Percentiles rank a stretch among this genome's conserved stretches.
Evolutionary conservation across 2,888 invertebrate genomes (phyloP).

Genomic region (Altica lythri): DNA sequence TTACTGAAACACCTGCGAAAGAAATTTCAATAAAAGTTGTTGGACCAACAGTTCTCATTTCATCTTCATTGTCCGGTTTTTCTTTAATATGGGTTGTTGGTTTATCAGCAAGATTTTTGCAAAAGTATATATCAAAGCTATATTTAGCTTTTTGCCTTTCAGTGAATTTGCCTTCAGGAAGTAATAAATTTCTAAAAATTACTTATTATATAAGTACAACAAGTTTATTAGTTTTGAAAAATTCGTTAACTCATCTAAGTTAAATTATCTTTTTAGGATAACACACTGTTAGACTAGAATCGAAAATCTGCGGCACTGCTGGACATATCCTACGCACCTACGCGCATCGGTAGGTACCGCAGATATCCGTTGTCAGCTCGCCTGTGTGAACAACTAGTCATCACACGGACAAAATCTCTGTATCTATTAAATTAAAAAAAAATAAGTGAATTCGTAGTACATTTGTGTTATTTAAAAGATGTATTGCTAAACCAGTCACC

Average conservation of each 20-base stretch:
- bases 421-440: too few species aligned
- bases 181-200: slow-evolving; percentile 69
- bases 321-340: too few species aligned
- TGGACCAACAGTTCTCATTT: slow-evolving; percentile 39
- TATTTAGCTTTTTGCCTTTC: slow-evolving; percentile 63
- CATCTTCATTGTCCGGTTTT: slow-evolving; percentile 57
- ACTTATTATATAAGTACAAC: too few species aligned
- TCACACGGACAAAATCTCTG: too few species aligned
- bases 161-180: slow-evolving; percentile 61
- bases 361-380: too few species aligned
- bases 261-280: not conserved
- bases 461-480: too few species aligned
- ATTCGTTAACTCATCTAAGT: not conserved
- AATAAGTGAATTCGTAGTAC: too few species aligned
- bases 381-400: too few species aligned
- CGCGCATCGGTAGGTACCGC: too few species aligned
- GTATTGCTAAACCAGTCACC: too few species aligned
- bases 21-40: slow-evolving; percentile 63
- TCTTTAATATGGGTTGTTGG: slow-evolving; percentile 30
- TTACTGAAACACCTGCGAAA: slow-evolving; percentile 68
- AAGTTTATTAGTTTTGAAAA: too few species aligned
- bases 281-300: not conserved
- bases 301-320: too few species aligned
- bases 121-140: slow-evolving; percentile 62
- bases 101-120: slow-evolving; percentile 49